Conservation (phyloP, 2,113 vertebrate species). For the Arothron firmamentum region DNA sequence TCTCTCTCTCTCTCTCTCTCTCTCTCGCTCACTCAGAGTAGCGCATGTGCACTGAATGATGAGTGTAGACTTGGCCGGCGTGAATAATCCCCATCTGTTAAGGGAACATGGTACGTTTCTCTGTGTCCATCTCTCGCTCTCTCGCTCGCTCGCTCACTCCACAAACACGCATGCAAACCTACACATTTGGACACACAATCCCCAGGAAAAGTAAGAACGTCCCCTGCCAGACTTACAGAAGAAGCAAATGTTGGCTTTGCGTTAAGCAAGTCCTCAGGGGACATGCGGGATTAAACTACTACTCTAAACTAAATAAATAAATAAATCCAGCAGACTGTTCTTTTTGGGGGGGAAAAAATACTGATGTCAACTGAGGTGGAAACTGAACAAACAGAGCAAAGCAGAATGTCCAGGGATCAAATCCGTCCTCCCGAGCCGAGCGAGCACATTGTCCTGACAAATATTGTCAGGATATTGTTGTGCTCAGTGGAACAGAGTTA, state of each 20-base stretch:
- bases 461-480: too few species aligned
- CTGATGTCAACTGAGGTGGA: not conserved
- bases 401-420: not conserved
- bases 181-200: constrained; percentile 12
- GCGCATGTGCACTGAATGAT: constrained; percentile 30
- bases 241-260: constrained; percentile 21
- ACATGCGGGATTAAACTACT: constrained; percentile 9
- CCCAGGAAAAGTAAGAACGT: constrained; percentile 12
- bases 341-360: not conserved
- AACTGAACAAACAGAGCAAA: not conserved
- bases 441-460: too few species aligned
- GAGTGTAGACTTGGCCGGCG: constrained; percentile 18
- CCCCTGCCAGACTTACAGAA: constrained; percentile 16
- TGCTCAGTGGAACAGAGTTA: too few species aligned
- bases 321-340: not conserved
- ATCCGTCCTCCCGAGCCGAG: too few species aligned
- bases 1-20: too few species aligned
- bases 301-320: not conserved
- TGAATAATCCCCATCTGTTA: constrained; percentile 67
- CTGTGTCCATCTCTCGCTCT: constrained; percentile 25
- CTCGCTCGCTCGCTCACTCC: constrained; percentile 1
- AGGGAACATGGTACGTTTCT: constrained; percentile 35
- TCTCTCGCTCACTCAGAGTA: constrained; percentile 16
- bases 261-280: constrained; percentile 16
- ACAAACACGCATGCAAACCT: not conserved